Base-by-base conservation (phyloP, 2,888 invertebrate species). In the Masnerella sp. region DNA sequence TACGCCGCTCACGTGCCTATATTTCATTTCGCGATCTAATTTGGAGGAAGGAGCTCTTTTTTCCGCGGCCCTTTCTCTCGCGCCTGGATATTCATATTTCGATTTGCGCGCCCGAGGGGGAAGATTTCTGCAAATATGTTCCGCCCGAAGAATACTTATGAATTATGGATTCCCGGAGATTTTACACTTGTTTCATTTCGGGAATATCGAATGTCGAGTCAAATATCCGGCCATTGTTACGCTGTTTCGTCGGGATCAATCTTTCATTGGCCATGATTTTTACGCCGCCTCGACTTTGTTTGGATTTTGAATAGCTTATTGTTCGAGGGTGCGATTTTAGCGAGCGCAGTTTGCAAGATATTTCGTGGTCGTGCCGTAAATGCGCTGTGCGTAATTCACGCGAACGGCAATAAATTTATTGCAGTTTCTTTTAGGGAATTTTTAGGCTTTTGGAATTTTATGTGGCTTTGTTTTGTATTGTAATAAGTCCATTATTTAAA, bases 91-190 rank as follows among this genome's bases (percentile, higher is more conserved):
- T 78, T 77, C 79, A 78, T 77, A 76, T 78, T 78, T 77, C 75
- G 76, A 79, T 78, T 78, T 76, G 74, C 15, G 62, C 32, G 70
- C 49, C 47, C 2, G 36, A 45, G 45, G 54, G 47, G 47, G 22
- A 58, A 59, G 51, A 65, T 45, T 69, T 58, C 43, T 45, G 72
- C 62, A 58, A 67, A 73, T 67, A 70, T 73, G 72, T 69, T 69
- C 62, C 56, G 45, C 54, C 52, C 22, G 49, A 52, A 40, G 49
- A 56, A 68, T 68, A 40, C 71, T 75, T 74, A 74, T 78, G 75
- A 79, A 78, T 79, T 77, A 79, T 78, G 79, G 72, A 79, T 78
- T 75, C 74, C 75, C 75, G 77, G 76, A 69, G 76, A 77, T 78
- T 78, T 79, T 74, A 73, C 78, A 78, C 78, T 76, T 78, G 77